Evolutionary conservation across 2,113 vertebrate species (phyloP), one percentile per base, ranked within the genome.

Genomic region (Gymnocephalus cernua): DNA sequence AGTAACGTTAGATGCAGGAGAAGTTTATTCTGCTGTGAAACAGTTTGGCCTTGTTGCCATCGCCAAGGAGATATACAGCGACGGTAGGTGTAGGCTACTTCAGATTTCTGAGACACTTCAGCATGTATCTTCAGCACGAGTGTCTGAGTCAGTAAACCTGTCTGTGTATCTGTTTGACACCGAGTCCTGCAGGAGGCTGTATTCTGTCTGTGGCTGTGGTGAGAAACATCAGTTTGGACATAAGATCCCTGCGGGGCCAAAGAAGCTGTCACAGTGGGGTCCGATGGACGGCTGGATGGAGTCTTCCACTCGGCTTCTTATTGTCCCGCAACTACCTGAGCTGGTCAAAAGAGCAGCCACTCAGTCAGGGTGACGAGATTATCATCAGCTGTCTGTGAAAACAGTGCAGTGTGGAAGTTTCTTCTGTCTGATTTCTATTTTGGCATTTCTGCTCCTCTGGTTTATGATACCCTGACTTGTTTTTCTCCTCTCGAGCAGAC

Each of bases 261-360:
- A 95, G 92, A 77, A 97, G 96, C 86, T 98, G 97, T 84, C 97
- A 98, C 92, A 96, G 85, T 4, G 97, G 96, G 53, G 95, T 94
- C 50, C 93, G 95, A 2, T 97, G 96, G 96, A 97, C 97, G 0
- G 94, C 96, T 0, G 97, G 97, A 74, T 98, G 97, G 97, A 98
- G 96, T 85, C 94, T 98, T 23, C 97, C 96, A 0, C 84, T 98
- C 14, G 96, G 96, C 62, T 97, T 97, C 88, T 93, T 98, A 23
- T 92, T 98, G 59, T 96, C 96, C 62, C 94, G 94, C 25, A 96
- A 96, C 90, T 87, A 96, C 23, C 93, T 97, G 73, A 91, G 90
- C 76, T 97, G 97, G 97, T 93, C 93, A 15, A 95, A 97, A 81
- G 89, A 95, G 0, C 95, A 96, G 54, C 94, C 97, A 1, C 94